Evolutionary conservation across 2,113 vertebrate species (phyloP).

Genomic region (Poeciliopsis retropinna): DNA sequence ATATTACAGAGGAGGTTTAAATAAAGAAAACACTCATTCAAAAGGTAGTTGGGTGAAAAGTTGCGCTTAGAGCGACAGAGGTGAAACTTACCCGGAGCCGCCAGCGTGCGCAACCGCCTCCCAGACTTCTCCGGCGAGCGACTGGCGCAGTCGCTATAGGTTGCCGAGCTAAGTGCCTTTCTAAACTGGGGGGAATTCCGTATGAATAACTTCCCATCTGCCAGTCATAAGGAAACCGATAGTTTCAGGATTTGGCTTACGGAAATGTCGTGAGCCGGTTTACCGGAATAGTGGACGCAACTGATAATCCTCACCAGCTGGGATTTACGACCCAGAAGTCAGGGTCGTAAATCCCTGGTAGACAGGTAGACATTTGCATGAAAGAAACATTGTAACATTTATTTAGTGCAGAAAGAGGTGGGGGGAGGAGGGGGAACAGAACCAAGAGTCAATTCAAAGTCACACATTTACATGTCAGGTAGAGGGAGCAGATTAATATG

Average conservation of each 20-base stretch:
- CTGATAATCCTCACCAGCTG: background rate
- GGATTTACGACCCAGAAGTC: background rate
- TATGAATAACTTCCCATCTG: constrained; percentile 27
- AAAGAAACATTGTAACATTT: background rate
- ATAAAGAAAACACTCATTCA: background rate
- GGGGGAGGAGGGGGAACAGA: too few relatives aligned
- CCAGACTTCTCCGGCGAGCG: constrained; percentile 10
- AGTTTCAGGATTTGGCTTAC: constrained; percentile 27
- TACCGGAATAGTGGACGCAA: constrained; percentile 18
- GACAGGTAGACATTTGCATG: background rate
- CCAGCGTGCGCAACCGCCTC: constrained; percentile 25
- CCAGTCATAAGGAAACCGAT: constrained; percentile 67
- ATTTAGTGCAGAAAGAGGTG: background rate
- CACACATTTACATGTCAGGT: background rate
- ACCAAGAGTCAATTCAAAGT: background rate
- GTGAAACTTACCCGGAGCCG: constrained; percentile 43
- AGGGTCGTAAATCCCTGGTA: too few relatives aligned
- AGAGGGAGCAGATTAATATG: background rate
- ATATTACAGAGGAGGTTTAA: background rate
- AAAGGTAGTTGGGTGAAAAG: background rate
- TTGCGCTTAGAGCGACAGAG: too few relatives aligned
- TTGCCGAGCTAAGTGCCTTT: background rate
- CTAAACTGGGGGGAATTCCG: constrained; percentile 53
- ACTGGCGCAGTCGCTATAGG: constrained; percentile 12
- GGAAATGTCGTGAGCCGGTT: constrained; percentile 13